phyloP scores from a whole-genome alignment of 1,140 invertebrate species.

The Drosophila littoralis region DNA sequence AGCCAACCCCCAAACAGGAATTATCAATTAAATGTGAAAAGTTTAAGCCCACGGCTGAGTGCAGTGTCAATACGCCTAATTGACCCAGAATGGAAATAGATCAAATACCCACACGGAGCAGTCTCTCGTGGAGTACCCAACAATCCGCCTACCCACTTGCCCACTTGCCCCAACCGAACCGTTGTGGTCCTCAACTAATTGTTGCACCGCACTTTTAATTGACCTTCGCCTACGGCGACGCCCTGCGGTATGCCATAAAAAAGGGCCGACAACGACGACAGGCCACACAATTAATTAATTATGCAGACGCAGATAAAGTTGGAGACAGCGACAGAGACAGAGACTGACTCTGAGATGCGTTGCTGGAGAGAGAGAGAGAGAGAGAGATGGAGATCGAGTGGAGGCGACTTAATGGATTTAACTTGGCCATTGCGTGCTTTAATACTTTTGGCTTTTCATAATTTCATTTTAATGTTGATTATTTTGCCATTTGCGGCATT shows the following conservation, averaged over 20 bases:
- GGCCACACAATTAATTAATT: conserved; percentile 70
- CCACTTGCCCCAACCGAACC: neutral
- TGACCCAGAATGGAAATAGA: conserved; percentile 57
- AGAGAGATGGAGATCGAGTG: conserved; percentile 17
- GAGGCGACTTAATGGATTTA: conserved; percentile 65
- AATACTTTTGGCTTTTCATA: conserved; percentile 54
- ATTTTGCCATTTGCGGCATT: conserved; percentile 59
- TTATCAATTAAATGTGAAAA: conserved; percentile 76
- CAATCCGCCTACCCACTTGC: neutral
- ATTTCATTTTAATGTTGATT: conserved; percentile 73
- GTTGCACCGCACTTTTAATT: conserved; percentile 70
- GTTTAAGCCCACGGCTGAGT: conserved; percentile 45
- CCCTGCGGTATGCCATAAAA: conserved; percentile 45
- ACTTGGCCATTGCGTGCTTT: conserved; percentile 70
- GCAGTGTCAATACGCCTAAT: conserved; percentile 73
- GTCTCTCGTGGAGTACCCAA: neutral
- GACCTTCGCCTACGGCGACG: conserved; percentile 60
- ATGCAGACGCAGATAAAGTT: conserved; percentile 24
- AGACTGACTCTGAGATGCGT: neutral
- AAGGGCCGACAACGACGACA: conserved; percentile 16
- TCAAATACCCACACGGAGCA: conserved; percentile 28
- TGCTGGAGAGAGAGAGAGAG: neutral
- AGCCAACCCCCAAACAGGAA: conserved; percentile 50
- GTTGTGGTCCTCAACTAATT: conserved; percentile 52
- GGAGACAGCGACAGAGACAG: neutral